Evolutionary conservation across 2,797 vertebrate species (phyloP).

Genomic region (Anguilla obscura): DNA sequence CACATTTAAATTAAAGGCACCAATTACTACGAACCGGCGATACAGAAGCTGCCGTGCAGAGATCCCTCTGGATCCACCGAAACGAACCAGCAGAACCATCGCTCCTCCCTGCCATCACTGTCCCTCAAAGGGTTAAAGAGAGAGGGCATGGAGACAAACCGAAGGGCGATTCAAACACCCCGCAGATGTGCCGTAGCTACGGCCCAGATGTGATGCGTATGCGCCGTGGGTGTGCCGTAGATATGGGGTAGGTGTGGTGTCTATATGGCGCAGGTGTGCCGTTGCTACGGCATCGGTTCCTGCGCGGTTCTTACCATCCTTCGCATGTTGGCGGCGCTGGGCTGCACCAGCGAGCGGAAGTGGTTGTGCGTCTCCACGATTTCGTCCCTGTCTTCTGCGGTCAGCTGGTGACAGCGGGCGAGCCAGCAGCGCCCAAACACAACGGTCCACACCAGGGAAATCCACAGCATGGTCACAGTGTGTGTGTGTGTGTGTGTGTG

Average conservation of each 20-base stretch:
- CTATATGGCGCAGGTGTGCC: neutral
- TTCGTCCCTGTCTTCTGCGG: slow-evolving; percentile 54
- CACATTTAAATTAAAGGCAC: neutral
- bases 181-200: neutral
- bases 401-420: slow-evolving; percentile 57
- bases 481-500: neutral
- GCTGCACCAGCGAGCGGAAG: slow-evolving; percentile 63
- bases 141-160: neutral
- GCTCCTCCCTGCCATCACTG: too few species aligned
- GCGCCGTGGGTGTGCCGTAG: neutral
- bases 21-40: neutral
- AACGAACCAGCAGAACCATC: neutral
- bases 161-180: neutral
- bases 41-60: neutral
- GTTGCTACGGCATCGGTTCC: neutral
- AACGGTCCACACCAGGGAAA: slow-evolving; percentile 23
- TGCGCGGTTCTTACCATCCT: slow-evolving; percentile 65
- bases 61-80: neutral
- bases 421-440: slow-evolving; percentile 45
- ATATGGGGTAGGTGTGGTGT: neutral
- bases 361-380: slow-evolving; percentile 69
- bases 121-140: neutral
- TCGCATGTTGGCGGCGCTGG: slow-evolving; percentile 65
- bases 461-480: neutral
- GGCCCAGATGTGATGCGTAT: neutral